Evolutionary conservation across 2,113 vertebrate genomes (phyloP).

Genomic region (Rissa tridactyla): DNA sequence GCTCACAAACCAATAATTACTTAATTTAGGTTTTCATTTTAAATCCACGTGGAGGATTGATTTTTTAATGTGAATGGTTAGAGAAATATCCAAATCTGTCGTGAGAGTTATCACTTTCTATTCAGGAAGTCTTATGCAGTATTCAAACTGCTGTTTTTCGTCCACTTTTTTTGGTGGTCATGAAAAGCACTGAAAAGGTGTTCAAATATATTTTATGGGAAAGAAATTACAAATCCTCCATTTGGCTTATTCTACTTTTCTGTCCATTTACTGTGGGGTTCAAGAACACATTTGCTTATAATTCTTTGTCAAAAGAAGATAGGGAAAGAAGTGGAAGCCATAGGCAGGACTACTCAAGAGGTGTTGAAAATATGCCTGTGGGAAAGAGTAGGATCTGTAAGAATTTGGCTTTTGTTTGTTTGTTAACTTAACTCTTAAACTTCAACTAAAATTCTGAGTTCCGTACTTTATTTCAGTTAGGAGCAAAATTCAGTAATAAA

Average conservation of each 20-base stretch:
- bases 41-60: background rate
- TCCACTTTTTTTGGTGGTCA: background rate
- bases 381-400: background rate
- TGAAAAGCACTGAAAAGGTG: background rate
- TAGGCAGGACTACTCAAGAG: background rate
- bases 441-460: background rate
- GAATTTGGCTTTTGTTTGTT: background rate
- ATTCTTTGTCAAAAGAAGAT: background rate
- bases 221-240: background rate
- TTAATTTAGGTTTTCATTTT: background rate
- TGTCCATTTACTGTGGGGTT: background rate
- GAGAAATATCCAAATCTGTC: background rate
- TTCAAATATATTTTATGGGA: background rate
- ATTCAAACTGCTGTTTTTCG: background rate
- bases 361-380: accelerated
- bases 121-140: background rate
- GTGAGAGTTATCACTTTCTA: background rate
- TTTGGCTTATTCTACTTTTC: background rate
- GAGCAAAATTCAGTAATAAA: background rate
- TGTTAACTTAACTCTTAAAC: background rate
- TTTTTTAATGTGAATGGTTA: background rate
- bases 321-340: background rate
- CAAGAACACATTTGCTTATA: background rate
- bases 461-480: background rate
- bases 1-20: background rate